These are phyloP conservation scores for Beaufortia kweichowensis DNA, from an alignment of 2,113 vertebrate species.

Conservation along the genomic window DNA sequence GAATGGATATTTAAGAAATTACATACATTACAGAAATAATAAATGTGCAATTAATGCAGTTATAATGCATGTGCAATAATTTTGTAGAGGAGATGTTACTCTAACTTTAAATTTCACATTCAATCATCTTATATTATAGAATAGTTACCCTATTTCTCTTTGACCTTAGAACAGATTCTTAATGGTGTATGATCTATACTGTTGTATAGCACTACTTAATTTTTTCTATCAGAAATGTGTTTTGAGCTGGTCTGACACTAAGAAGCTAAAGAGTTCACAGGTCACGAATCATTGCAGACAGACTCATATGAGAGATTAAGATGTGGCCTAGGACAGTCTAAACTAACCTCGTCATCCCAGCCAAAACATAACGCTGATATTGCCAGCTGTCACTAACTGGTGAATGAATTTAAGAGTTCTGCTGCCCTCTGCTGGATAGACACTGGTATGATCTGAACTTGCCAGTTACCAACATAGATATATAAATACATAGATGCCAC, in stretches of 20 bases:
- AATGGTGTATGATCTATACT: background rate
- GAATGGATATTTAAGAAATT: background rate
- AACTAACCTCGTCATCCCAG: background rate
- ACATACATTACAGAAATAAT: background rate
- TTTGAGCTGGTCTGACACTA: slow-evolving; percentile 21
- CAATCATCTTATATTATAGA: background rate
- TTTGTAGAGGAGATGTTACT: background rate
- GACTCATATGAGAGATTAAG: slow-evolving; percentile 43
- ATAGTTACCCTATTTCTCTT: slow-evolving; percentile 1
- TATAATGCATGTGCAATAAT: background rate
- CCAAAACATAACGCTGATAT: slow-evolving; percentile 34
- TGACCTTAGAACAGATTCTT: slow-evolving; percentile 12
- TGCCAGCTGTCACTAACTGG: slow-evolving; percentile 35
- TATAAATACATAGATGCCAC: too few relatives aligned
- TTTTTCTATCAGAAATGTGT: slow-evolving; percentile 15
- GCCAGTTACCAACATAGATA: background rate
- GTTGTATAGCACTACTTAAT: slow-evolving; percentile 1
- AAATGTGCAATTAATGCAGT: background rate
- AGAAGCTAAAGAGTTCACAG: slow-evolving; percentile 28
- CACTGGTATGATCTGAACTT: background rate
- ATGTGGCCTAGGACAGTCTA: slow-evolving; percentile 26
- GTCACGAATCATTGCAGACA: slow-evolving; percentile 24
- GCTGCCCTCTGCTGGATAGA: slow-evolving; percentile 61
- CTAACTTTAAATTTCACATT: background rate
- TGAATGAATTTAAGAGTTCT: slow-evolving; percentile 32